Evolutionary conservation across 2,888 invertebrate species (phyloP), one percentile per base, ranked within the genome.

Genomic region (Diaprepes abbreviatus): DNA sequence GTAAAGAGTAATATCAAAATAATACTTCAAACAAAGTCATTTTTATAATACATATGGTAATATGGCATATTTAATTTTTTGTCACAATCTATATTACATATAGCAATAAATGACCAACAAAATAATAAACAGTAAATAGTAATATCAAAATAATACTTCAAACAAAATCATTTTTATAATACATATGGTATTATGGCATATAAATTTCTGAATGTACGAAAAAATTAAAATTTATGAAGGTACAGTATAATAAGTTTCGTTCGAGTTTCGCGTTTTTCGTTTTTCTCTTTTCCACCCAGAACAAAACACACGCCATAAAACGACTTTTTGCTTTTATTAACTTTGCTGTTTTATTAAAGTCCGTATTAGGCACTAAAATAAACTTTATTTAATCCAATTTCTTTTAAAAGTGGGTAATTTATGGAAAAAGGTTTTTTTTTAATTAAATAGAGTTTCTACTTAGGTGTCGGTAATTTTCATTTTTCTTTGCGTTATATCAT

Each of bases 301-400:
- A 28, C 28, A 48, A 48, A 45, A 48, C 14, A 48, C 28, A 48
- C 48, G 48, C 48, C 28, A 48, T 48, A 48, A 48, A 48, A 28
- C 28, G 14, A 6, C 48, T 48, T 48, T 48, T 48, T 48, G 48
- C 48, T 48, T 48, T 48, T 48, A 48, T 48, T 14, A 48, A 48
- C 48, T 48, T 48, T 7, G 48, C 28, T 48, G 48, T 48, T 48
- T 48, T 48, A 48, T 48, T 48, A 48, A 28, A 48, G 48, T 48
- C 48, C 24, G 28, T 28, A 28, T 48, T 10, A 24, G 28, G 48
- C 48, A 48, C 48, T 48, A 24, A 48, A 48, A 28, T 48, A 48
- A 48, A 48, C 24, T 48, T 48, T 48, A 28, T 48, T 14, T 48
- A 48, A 48, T 48, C 48, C 12, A 48, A 48, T 48, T 48, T 28